Evolutionary conservation across 2,113 vertebrate species (phyloP), one percentile per base, ranked within the genome.

Genomic region (Odocoileus hemionus): DNA sequence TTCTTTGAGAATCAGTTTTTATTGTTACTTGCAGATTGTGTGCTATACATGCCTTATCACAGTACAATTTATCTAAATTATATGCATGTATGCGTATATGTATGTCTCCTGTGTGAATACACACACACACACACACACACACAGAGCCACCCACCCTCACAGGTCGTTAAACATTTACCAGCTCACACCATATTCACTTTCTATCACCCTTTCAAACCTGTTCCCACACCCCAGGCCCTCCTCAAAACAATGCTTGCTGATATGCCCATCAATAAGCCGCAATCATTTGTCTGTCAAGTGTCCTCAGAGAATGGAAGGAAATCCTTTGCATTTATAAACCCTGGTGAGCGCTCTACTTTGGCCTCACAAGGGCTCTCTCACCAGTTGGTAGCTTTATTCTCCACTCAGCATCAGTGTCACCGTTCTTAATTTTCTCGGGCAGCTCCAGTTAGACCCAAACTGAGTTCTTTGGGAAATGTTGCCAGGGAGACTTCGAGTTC

Each of bases 251-350:
- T 97, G 89, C 83, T 23, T 95, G 91, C 95, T 98, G 78, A 98
- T 97, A 95, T 23, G 52, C 70, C 97, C 97, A 97, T 96, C 96
- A 90, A 21, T 79, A 64, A 80, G 95, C 92, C 57, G 90, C 95
- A 91, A 0, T 23, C 19, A 58, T 13, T 94, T 97, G 79, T 89
- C 97, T 97, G 87, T 95, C 93, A 95, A 9, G 47, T 2, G 76
- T 95, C 85, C 87, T 92, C 84, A 95, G 90, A 98, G 97, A 98
- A 98, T 89, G 92, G 87, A 64, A 98, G 97, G 96, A 99, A 98
- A 98, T 96, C 96, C 96, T 98, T 83, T 86, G 89, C 58, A 43
- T 97, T 92, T 94, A n/a, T 67, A 88, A 64, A 50, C 52, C 89
- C 86, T 58, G 60, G 87, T 23, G 61, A 92, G 57, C 61, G 7